Evolutionary conservation across 1,140 invertebrate species (phyloP).

Genomic region (Odontomachus brunneus): DNA sequence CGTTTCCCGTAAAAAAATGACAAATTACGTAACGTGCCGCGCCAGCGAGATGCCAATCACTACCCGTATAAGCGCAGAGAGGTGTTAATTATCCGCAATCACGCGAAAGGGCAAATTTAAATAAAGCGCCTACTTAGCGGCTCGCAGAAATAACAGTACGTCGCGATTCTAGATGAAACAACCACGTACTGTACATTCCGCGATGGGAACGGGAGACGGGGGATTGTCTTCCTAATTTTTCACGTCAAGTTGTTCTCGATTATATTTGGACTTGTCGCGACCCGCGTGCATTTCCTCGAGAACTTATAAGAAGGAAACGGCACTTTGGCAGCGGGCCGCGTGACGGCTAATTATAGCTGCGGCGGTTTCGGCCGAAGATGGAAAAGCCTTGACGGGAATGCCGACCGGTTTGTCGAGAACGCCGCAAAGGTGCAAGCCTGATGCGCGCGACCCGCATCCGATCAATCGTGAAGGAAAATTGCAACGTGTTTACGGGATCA

Average conservation of each 20-base stretch:
- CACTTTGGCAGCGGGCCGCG: neutral
- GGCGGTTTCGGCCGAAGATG: constrained; percentile 48
- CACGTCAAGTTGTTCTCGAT: neutral
- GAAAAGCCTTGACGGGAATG: constrained; percentile 65
- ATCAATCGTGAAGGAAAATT: constrained; percentile 18
- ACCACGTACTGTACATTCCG: neutral
- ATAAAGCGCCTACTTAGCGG: neutral
- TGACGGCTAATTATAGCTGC: constrained; percentile 44
- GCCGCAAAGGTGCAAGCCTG: constrained; percentile 10
- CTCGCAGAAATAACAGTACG: neutral
- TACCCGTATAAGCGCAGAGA: too few species aligned
- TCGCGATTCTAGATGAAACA: neutral
- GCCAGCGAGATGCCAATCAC: constrained; percentile 9
- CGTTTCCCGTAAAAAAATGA: neutral
- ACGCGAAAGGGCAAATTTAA: constrained; percentile 21
- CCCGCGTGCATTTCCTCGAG: neutral
- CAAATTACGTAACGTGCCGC: constrained; percentile 16
- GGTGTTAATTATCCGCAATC: constrained; percentile 1
- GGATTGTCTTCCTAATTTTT: neutral
- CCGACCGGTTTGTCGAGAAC: constrained; percentile 47
- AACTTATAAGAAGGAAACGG: constrained; percentile 23
- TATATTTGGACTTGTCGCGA: constrained; percentile 1
- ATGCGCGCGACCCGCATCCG: constrained; percentile 29
- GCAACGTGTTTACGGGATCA: constrained; percentile 1
- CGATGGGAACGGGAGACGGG: neutral